Conservation (phyloP, 2,888 invertebrate genomes). For the Anoplius nigerrimus region DNA sequence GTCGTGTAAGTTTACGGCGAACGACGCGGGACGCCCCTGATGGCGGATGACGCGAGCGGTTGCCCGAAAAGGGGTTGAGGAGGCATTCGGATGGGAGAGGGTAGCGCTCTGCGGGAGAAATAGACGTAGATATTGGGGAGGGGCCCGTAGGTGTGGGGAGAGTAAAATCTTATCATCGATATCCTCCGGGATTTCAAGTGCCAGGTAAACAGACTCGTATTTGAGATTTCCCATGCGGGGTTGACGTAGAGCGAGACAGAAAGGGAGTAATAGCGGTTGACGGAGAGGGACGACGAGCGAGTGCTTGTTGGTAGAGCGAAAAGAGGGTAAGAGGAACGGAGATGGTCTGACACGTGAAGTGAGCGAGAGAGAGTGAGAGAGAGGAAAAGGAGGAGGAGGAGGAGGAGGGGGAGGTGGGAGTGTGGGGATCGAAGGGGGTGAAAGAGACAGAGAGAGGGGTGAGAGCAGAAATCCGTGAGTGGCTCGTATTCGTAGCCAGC, state of each 20-base stretch:
- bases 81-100: neutral
- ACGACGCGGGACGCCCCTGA: neutral
- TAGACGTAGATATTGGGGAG: slow-evolving; percentile 11
- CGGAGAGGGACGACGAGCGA: neutral
- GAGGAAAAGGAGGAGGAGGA: slow-evolving; percentile 8
- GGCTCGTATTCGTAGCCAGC: slow-evolving; percentile 40
- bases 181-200: slow-evolving; percentile 59
- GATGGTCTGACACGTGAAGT: neutral
- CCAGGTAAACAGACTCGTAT: slow-evolving; percentile 64
- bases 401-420: neutral
- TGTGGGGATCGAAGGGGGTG: neutral
- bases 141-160: slow-evolving; percentile 23
- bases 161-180: slow-evolving; percentile 63
- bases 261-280: slow-evolving; percentile 1
- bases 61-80: neutral
- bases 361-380: slow-evolving; percentile 4
- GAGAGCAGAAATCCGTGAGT: slow-evolving; percentile 34
- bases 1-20: neutral
- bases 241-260: slow-evolving; percentile 38
- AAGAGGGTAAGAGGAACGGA: neutral
- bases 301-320: neutral
- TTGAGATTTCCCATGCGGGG: slow-evolving; percentile 66
- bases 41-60: no score
- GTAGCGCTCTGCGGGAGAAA: slow-evolving; percentile 10
- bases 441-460: slow-evolving; percentile 3